Conservation (phyloP, 2,113 vertebrate genomes). For the Benitochromis conjunctus region DNA sequence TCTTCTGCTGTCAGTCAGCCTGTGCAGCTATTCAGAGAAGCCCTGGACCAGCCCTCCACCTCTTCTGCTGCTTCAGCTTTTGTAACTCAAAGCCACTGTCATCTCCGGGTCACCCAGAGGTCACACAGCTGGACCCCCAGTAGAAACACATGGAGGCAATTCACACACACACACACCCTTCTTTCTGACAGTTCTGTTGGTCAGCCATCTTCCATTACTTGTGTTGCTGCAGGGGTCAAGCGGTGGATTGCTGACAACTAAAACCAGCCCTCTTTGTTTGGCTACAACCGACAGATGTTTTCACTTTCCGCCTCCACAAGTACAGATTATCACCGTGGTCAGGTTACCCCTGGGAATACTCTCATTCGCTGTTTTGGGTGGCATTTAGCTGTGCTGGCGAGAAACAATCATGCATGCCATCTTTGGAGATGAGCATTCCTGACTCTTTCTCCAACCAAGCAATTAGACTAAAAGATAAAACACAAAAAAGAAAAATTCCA, state of each 20-base stretch:
- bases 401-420: background rate
- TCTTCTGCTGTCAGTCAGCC: constrained; percentile 53
- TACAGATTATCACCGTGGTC: constrained; percentile 25
- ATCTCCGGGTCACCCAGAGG: constrained; percentile 58
- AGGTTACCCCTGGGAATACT: background rate
- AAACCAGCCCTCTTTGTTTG: constrained; percentile 1
- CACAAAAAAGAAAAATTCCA: background rate
- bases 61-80: constrained; percentile 15
- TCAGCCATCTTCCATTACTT: background rate
- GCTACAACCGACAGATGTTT: background rate
- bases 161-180: background rate
- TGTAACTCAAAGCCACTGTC: constrained; percentile 62
- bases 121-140: constrained; percentile 50
- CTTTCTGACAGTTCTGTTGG: background rate
- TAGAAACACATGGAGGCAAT: constrained; percentile 20
- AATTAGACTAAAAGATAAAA: background rate
- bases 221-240: constrained; percentile 7
- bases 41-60: constrained; percentile 1
- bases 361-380: background rate
- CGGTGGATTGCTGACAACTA: constrained; percentile 27
- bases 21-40: constrained; percentile 52
- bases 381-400: background rate
- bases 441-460: background rate
- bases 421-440: background rate
- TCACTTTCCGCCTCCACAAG: background rate